Percentiles rank a stretch among this genome's conserved stretches.
Evolutionary conservation across 2,888 invertebrate species (phyloP).

Genomic region (Ischnura elegans): DNA sequence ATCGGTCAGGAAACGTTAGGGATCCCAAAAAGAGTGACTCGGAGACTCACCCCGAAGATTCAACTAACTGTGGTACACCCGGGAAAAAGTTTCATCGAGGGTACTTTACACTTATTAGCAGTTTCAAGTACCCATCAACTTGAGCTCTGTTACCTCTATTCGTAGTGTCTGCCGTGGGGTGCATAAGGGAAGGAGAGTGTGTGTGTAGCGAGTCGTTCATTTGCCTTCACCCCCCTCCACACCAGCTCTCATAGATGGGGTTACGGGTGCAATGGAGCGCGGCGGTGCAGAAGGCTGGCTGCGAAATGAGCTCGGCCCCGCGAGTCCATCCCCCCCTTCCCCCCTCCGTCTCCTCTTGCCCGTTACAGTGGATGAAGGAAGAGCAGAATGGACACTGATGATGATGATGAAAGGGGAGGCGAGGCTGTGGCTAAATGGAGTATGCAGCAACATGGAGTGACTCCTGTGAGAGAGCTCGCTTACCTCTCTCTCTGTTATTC

Average conservation of each 20-base stretch:
- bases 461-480: neutral
- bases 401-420: neutral
- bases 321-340: neutral
- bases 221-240: neutral
- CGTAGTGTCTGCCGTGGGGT: too few species aligned
- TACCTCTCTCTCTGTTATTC: neutral
- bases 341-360: neutral
- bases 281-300: slow-evolving; percentile 56
- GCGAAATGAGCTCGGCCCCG: slow-evolving; percentile 54
- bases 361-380: neutral
- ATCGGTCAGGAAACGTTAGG: too few species aligned
- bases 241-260: slow-evolving; percentile 45
- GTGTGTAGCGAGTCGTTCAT: neutral
- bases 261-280: slow-evolving; percentile 66
- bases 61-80: too few species aligned
- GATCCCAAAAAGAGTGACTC: too few species aligned
- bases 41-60: too few species aligned
- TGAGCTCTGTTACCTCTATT: too few species aligned
- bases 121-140: too few species aligned
- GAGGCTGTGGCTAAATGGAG: neutral
- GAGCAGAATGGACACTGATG: neutral
- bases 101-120: too few species aligned
- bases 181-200: neutral
- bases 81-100: too few species aligned
- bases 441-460: slow-evolving; percentile 3